Evolutionary conservation across 2,888 invertebrate genomes (phyloP).

Genomic region (Phortica okadai): DNA sequence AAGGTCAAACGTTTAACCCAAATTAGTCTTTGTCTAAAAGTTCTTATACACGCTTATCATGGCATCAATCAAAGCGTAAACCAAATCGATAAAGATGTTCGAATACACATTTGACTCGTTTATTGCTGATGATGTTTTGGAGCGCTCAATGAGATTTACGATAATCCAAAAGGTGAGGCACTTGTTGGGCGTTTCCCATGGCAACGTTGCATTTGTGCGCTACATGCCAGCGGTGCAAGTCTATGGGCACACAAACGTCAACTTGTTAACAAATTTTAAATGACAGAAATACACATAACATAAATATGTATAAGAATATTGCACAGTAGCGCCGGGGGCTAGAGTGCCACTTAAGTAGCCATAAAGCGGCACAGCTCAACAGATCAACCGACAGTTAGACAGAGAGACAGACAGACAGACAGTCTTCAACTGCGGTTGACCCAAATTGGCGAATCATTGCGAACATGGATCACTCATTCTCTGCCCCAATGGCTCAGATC

Average conservation of each 20-base stretch:
- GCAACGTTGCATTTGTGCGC: neutral
- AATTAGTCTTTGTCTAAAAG: neutral
- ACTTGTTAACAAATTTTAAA: neutral
- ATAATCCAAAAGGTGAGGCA: neutral
- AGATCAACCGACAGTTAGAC: conserved; percentile 37
- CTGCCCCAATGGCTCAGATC: conserved; percentile 27
- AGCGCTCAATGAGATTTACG: neutral
- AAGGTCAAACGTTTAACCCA: neutral
- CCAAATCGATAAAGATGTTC: conserved; percentile 12
- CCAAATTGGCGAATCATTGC: conserved; percentile 54
- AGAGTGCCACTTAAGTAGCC: too few species aligned
- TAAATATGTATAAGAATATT: too few species aligned
- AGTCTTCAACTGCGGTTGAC: conserved; percentile 51
- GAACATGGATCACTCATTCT: conserved; percentile 42
- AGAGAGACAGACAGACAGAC: conserved; percentile 55
- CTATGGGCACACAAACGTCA: neutral
- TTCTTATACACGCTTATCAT: neutral
- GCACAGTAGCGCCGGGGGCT: too few species aligned
- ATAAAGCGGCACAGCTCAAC: neutral
- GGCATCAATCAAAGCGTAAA: neutral
- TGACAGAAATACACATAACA: too few species aligned
- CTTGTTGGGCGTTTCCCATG: conserved; percentile 11
- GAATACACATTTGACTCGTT: conserved; percentile 15
- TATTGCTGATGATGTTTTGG: neutral
- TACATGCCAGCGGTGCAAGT: neutral